These are phyloP conservation scores for Urophycis tenuis DNA, from an alignment of 2,797 vertebrate species.

Conservation along the genomic window DNA sequence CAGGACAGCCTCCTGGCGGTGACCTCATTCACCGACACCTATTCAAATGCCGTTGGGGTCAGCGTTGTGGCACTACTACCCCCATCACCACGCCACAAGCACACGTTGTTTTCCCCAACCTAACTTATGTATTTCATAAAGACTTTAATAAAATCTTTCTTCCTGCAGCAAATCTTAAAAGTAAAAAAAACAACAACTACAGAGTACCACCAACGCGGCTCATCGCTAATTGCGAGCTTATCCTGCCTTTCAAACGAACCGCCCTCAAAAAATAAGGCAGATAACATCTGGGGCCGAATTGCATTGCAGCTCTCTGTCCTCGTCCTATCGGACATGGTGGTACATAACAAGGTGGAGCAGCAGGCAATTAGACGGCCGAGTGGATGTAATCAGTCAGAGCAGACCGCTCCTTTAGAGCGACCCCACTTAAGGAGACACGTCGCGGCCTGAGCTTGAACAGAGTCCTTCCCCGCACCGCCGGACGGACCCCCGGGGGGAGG, in stretches of 20 bases:
- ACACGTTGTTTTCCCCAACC: not conserved
- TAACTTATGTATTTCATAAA: not conserved
- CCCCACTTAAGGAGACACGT: constrained; percentile 9
- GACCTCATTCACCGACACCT: constrained; percentile 24
- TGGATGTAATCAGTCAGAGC: constrained; percentile 32
- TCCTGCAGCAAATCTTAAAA: too few relatives aligned
- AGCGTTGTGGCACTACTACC: not conserved
- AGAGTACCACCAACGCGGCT: too few relatives aligned
- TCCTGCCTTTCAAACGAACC: not conserved
- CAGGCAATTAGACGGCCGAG: constrained; percentile 30
- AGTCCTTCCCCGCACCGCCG: constrained; percentile 28
- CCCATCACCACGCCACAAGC: not conserved
- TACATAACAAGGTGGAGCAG: constrained; percentile 3
- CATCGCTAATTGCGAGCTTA: not conserved
- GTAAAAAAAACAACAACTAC: too few relatives aligned
- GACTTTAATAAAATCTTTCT: not conserved
- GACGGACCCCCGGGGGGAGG: constrained; percentile 8
- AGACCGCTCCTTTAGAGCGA: constrained; percentile 23
- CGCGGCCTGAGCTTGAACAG: constrained; percentile 42
- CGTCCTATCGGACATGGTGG: not conserved
- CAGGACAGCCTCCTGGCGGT: constrained; percentile 20
- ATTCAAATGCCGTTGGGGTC: constrained; percentile 13
- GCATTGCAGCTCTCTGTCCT: not conserved
- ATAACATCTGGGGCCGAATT: not conserved
- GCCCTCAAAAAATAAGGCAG: not conserved